Evolutionary conservation across 2,888 invertebrate genomes (phyloP).

Genomic region (Tenthredo mesomela): DNA sequence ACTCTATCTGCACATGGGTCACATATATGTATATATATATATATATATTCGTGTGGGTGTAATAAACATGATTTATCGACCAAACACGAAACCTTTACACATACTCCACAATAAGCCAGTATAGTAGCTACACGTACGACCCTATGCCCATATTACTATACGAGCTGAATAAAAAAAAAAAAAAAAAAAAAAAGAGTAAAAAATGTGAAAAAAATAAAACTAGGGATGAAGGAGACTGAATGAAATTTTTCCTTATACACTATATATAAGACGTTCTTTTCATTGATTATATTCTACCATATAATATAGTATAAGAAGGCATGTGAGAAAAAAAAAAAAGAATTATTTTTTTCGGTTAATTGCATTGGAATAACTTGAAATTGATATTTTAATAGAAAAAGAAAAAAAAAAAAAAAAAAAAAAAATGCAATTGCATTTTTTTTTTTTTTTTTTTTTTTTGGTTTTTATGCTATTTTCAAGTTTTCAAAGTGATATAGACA

Average conservation of each 20-base stretch:
- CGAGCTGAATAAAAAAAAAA: neutral
- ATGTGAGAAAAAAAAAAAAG: too few species aligned
- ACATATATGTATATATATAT: too few species aligned
- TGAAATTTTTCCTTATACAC: neutral
- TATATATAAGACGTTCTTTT: neutral
- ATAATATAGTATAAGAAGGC: too few species aligned
- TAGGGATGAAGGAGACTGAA: neutral
- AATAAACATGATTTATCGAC: slow-evolving; percentile 30
- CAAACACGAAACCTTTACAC: neutral
- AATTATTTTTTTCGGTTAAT: too few species aligned
- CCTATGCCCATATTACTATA: too few species aligned
- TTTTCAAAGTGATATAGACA: too few species aligned
- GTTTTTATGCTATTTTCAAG: too few species aligned
- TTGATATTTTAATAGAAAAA: too few species aligned
- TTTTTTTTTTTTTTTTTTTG: too few species aligned
- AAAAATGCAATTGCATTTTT: too few species aligned
- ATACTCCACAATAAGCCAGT: neutral
- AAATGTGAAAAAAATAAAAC: neutral
- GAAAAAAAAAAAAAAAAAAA: too few species aligned
- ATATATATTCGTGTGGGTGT: neutral
- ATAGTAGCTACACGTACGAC: neutral
- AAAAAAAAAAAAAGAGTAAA: neutral
- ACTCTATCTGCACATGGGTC: neutral
- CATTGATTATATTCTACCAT: neutral
- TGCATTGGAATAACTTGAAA: too few species aligned